These are phyloP conservation scores for Gallirallus australis DNA, from an alignment of 2,797 vertebrate genomes.

Conservation along the genomic window DNA sequence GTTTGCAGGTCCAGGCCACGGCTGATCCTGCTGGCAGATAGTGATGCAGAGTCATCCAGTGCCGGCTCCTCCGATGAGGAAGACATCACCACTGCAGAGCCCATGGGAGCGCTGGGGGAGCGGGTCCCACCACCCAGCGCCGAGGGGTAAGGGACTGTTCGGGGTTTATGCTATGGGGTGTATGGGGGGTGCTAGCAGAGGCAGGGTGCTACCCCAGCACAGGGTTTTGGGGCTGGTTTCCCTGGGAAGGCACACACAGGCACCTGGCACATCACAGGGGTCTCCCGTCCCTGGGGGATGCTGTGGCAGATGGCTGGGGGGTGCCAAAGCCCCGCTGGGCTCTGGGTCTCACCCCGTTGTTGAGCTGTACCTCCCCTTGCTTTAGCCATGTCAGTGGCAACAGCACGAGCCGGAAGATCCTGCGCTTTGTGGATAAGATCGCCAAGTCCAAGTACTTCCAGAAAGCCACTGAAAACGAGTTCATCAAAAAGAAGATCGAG, in stretches of 20 bases:
- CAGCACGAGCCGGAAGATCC: slow-evolving; percentile 87
- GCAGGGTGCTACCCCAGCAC: accelerated
- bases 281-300: background rate
- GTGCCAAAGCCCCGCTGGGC: background rate
- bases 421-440: slow-evolving; percentile 91
- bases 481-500: slow-evolving; percentile 93
- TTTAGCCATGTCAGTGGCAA: slow-evolving; percentile 78
- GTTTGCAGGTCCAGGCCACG: slow-evolving; percentile 27
- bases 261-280: accelerated
- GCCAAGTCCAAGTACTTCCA: slow-evolving; percentile 93
- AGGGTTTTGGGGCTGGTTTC: accelerated
- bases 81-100: slow-evolving; percentile 77
- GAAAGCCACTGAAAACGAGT: slow-evolving; percentile 90
- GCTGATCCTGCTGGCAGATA: slow-evolving; percentile 85
- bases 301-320: background rate
- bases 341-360: background rate
- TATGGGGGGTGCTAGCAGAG: background rate
- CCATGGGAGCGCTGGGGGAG: slow-evolving; percentile 76
- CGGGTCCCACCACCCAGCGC: slow-evolving; percentile 55
- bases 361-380: background rate
- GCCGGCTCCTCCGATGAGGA: slow-evolving; percentile 91
- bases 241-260: accelerated
- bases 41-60: slow-evolving; percentile 90
- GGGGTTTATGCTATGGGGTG: accelerated
- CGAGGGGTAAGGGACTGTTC: slow-evolving; percentile 80